Conservation (phyloP, 2,797 vertebrate species). For the Masticophis lateralis region DNA sequence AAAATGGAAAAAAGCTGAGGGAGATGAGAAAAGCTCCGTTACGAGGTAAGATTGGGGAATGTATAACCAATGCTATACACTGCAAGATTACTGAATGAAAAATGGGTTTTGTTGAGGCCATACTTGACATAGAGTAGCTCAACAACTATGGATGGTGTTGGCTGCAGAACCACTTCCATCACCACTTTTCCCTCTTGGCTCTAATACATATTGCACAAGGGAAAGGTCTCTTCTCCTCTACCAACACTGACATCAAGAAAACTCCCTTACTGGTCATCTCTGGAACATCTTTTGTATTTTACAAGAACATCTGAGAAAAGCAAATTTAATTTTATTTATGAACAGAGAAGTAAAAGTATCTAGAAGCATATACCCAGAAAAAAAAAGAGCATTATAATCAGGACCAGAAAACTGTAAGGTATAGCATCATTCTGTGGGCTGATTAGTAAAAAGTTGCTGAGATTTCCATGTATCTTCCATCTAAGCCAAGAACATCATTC, state of each 20-base stretch:
- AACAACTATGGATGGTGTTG: background rate
- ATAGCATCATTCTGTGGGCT: background rate
- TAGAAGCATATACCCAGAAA: background rate
- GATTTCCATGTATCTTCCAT: background rate
- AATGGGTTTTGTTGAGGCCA: background rate
- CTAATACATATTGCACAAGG: background rate
- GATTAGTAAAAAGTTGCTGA: background rate
- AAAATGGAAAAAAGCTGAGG: background rate
- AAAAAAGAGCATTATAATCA: background rate
- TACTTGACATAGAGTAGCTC: background rate
- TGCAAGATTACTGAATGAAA: background rate
- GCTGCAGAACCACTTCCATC: background rate
- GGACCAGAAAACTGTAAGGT: background rate
- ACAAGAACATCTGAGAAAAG: background rate
- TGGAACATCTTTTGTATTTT: background rate
- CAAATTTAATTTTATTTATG: background rate
- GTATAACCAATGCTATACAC: background rate
- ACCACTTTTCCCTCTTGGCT: background rate
- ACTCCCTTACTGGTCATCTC: background rate
- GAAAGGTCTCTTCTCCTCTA: background rate
- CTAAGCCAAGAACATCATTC: background rate
- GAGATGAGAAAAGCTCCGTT: background rate
- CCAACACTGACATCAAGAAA: background rate
- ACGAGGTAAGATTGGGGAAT: background rate
- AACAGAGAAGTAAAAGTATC: background rate